phyloP scores from a whole-genome alignment of 1,140 invertebrate genomes.

The Drosophila tani region DNA sequence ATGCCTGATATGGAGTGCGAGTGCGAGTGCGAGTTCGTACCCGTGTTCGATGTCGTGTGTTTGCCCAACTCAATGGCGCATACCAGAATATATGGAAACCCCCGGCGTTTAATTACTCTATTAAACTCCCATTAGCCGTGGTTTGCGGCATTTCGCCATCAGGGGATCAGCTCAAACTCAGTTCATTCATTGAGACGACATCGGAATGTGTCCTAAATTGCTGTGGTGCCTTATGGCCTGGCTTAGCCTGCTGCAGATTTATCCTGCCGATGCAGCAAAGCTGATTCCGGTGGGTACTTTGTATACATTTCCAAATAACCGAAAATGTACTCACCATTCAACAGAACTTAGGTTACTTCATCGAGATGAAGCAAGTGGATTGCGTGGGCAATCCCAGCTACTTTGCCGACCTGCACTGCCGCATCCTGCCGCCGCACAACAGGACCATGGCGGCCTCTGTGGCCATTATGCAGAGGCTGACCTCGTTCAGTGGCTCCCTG shows the following conservation, averaged over 20 bases:
- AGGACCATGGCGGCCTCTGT: constrained; percentile 32
- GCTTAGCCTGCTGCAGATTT: constrained; percentile 7
- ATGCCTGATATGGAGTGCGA: constrained; percentile 47
- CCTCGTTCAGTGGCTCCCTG: constrained; percentile 11
- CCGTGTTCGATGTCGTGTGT: constrained; percentile 33
- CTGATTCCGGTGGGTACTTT: constrained; percentile 10
- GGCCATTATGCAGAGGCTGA: constrained; percentile 21
- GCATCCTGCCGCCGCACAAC: constrained; percentile 33
- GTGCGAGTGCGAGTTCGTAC: constrained; percentile 2
- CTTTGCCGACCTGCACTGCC: constrained; percentile 30
- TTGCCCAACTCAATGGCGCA: constrained; percentile 38
- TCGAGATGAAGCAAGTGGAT: constrained; percentile 49
- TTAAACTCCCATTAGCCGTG: constrained; percentile 48
- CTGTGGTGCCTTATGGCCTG: background rate
- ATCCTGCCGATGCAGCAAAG: constrained; percentile 27
- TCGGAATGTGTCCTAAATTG: constrained; percentile 24
- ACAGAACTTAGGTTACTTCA: constrained; percentile 55
- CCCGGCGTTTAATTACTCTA: constrained; percentile 36
- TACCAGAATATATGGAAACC: constrained; percentile 33
- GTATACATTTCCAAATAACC: background rate
- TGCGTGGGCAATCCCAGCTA: constrained; percentile 50
- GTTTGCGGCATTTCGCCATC: constrained; percentile 21
- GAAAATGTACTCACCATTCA: background rate
- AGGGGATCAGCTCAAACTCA: constrained; percentile 5
- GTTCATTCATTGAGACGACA: constrained; percentile 18